A percentile compares a stretch with the other conserved stretches of the same genome.
Evolutionary conservation across 2,888 invertebrate species (phyloP).

Genomic region (Celastrina argiolus): DNA sequence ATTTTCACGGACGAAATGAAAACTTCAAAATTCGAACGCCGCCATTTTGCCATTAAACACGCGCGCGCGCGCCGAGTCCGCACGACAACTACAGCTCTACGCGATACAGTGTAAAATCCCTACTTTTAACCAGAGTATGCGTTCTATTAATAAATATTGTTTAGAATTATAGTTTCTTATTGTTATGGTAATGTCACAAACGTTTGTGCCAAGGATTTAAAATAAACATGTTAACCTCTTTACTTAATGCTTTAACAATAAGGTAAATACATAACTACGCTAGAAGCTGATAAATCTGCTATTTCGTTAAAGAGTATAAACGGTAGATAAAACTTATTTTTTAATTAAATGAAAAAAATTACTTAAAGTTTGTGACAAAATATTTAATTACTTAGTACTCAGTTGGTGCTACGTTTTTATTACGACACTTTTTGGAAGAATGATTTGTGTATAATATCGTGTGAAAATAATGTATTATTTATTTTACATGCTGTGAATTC

Average conservation of each 20-base stretch:
- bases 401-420: neutral
- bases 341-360: neutral
- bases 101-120: conserved; percentile 34
- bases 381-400: no score
- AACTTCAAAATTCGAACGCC: conserved; percentile 38
- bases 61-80: conserved; percentile 57
- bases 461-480: neutral
- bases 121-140: conserved; percentile 39
- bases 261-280: neutral
- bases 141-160: conserved; percentile 59
- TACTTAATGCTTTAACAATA: neutral
- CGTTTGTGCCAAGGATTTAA: conserved; percentile 10
- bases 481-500: neutral
- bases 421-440: neutral
- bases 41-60: conserved; percentile 33
- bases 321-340: neutral
- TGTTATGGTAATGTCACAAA: conserved; percentile 13
- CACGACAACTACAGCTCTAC: conserved; percentile 42
- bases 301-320: neutral
- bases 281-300: neutral
- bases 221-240: conserved; percentile 3
- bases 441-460: neutral
- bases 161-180: conserved; percentile 22
- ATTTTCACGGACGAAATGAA: conserved; percentile 29
- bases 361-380: neutral